Evolutionary conservation across 2,113 vertebrate species (phyloP).

Genomic region (Panurus biarmicus): DNA sequence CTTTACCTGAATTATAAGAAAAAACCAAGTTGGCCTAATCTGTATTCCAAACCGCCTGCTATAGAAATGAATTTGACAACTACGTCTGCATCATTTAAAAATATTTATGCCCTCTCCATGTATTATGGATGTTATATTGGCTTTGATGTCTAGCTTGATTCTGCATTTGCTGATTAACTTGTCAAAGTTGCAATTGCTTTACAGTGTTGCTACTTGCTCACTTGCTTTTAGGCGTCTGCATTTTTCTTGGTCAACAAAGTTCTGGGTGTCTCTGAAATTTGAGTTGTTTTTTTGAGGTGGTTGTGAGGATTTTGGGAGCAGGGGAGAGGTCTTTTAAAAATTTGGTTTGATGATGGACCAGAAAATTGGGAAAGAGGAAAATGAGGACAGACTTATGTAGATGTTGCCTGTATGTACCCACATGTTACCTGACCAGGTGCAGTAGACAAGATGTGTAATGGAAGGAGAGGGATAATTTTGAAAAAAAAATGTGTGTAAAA

Average conservation of each 20-base stretch:
- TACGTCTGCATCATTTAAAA: background rate
- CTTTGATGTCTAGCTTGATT: background rate
- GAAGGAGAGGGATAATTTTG: background rate
- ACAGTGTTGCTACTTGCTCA: background rate
- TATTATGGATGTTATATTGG: background rate
- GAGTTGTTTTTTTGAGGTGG: background rate
- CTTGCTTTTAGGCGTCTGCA: background rate
- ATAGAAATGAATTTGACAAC: background rate
- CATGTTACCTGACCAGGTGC: background rate
- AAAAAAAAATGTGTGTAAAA: background rate
- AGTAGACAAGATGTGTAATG: background rate
- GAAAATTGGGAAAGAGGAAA: background rate
- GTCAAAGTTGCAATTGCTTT: background rate
- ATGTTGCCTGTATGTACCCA: too few relatives aligned
- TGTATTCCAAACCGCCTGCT: background rate
- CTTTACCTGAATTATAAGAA: background rate
- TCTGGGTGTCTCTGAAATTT: background rate
- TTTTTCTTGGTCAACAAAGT: background rate
- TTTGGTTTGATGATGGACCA: background rate
- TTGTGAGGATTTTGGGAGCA: background rate
- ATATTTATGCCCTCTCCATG: background rate
- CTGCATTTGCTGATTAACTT: background rate
- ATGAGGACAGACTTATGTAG: rapidly evolving
- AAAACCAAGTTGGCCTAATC: background rate
- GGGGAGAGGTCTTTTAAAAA: background rate